phyloP scores from a whole-genome alignment of 1,140 invertebrate species.

The Sarcophaga bullata region DNA sequence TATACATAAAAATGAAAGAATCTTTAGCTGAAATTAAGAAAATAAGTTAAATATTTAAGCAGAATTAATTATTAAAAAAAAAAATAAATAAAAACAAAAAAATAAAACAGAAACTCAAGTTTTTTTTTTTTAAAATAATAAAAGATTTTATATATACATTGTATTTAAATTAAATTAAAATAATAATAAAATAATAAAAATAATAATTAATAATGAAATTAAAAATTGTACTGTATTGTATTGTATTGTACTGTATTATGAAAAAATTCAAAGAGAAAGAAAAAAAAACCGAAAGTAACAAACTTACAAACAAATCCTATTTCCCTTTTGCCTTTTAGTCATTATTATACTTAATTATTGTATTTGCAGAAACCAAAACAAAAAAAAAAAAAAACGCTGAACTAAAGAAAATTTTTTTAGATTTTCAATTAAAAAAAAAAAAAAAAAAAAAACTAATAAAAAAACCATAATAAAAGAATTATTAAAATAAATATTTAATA shows the following conservation, averaged over 20 bases:
- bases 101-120: too few relatives aligned
- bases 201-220: too few relatives aligned
- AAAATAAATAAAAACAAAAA: not conserved
- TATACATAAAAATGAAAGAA: not conserved
- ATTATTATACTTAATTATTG: not conserved
- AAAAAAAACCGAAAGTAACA: not conserved
- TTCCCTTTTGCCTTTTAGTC: constrained; percentile 19
- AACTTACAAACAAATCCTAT: not conserved
- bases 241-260: not conserved
- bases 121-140: not conserved
- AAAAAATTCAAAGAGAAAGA: not conserved
- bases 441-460: not conserved
- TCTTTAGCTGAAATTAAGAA: constrained; percentile 5
- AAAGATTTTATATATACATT: not conserved
- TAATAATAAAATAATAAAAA: too few relatives aligned
- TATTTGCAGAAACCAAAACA: not conserved
- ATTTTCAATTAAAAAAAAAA: constrained; percentile 49
- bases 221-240: not conserved
- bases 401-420: constrained; percentile 51
- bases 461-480: too few relatives aligned
- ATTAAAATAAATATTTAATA: too few relatives aligned
- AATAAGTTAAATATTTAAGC: not conserved
- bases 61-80: not conserved
- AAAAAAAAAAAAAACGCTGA: not conserved
- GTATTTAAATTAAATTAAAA: too few relatives aligned